Percentiles rank a stretch among this genome's conserved stretches.
Evolutionary conservation across 2,113 vertebrate genomes (phyloP).

Genomic region (Ciconia boyciana): DNA sequence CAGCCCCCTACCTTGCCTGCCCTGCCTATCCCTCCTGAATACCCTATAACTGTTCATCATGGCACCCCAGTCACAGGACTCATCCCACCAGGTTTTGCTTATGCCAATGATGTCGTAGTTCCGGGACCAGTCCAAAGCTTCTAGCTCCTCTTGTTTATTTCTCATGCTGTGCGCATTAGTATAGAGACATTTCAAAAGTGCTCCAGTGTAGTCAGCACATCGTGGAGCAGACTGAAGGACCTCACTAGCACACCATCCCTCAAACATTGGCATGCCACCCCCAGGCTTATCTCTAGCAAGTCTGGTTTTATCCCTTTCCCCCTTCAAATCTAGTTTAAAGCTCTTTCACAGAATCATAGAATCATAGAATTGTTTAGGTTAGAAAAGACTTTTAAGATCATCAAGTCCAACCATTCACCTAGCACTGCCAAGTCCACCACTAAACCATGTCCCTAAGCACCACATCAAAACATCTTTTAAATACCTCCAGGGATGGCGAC

Average conservation of each 20-base stretch:
- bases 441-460: too few species aligned
- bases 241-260: neutral
- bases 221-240: neutral
- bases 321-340: neutral
- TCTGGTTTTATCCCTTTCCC: neutral
- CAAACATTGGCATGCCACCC: rapidly evolving
- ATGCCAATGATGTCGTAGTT: neutral
- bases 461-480: too few species aligned
- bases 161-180: neutral
- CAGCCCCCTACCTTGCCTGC: neutral
- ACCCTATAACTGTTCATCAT: too few species aligned
- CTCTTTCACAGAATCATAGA: neutral
- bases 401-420: too few species aligned
- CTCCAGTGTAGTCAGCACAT: neutral
- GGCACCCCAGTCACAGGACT: neutral
- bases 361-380: too few species aligned
- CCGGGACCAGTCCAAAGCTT: neutral
- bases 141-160: neutral
- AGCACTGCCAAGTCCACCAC: too few species aligned
- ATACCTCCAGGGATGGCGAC: too few species aligned
- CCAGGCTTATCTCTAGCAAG: neutral
- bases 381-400: too few species aligned
- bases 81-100: neutral
- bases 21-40: neutral
- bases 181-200: neutral